Evolutionary conservation across 2,888 invertebrate species (phyloP).

Genomic region (Craniophora ligustri): DNA sequence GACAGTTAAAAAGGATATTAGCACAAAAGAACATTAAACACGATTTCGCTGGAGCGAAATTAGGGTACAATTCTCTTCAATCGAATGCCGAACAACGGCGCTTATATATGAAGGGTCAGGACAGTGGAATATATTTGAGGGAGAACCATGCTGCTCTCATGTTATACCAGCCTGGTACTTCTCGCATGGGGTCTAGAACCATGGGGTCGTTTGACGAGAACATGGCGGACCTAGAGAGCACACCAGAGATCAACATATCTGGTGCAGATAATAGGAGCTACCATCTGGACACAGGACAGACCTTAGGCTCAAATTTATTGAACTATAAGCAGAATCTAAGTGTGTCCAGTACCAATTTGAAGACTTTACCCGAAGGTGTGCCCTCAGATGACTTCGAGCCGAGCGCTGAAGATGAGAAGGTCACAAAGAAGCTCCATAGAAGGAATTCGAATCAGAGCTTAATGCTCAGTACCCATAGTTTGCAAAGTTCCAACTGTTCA

Average conservation of each 20-base stretch:
- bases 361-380: slow-evolving; percentile 92
- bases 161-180: slow-evolving; percentile 84
- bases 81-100: slow-evolving; percentile 77
- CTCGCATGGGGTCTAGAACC: slow-evolving; percentile 76
- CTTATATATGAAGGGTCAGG: slow-evolving; percentile 82
- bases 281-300: slow-evolving; percentile 70
- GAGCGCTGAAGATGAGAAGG: slow-evolving; percentile 79
- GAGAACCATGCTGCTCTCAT: slow-evolving; percentile 85
- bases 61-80: slow-evolving; percentile 73
- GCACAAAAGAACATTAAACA: slow-evolving; percentile 80
- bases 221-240: slow-evolving; percentile 75
- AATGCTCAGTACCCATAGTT: slow-evolving; percentile 86
- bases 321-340: slow-evolving; percentile 90
- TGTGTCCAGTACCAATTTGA: slow-evolving; percentile 91
- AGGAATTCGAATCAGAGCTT: slow-evolving; percentile 90
- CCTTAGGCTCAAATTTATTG: slow-evolving; percentile 87
- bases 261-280: slow-evolving; percentile 67
- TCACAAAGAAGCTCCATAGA: slow-evolving; percentile 85
- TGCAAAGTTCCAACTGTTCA: slow-evolving; percentile 88
- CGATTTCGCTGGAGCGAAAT: slow-evolving; percentile 73
- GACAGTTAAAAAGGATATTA: slow-evolving; percentile 84
- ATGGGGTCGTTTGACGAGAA: slow-evolving; percentile 87
- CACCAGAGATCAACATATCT: slow-evolving; percentile 78
- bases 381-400: slow-evolving; percentile 90
- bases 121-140: slow-evolving; percentile 83